These are phyloP conservation scores for Oedothorax gibbosus DNA, from an alignment of 1,140 invertebrate genomes.

Conservation along the genomic window DNA sequence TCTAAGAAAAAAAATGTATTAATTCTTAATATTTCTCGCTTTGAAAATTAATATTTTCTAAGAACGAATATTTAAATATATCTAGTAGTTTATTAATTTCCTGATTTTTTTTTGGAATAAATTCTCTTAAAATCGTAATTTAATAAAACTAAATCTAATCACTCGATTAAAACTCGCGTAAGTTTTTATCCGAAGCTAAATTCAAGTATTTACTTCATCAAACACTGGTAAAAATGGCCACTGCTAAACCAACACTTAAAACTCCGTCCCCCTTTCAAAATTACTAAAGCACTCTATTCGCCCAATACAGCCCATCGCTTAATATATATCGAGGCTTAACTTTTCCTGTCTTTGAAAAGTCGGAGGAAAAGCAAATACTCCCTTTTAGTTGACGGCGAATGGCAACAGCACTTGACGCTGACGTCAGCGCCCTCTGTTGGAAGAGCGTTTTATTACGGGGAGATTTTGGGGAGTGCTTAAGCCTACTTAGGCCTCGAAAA, in stretches of 20 bases:
- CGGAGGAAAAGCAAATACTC: slow-evolving; percentile 20
- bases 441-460: slow-evolving; percentile 45
- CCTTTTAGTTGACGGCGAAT: background rate
- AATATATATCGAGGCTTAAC: slow-evolving; percentile 33
- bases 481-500: slow-evolving; percentile 47
- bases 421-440: slow-evolving; percentile 53
- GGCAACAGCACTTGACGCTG: slow-evolving; percentile 28
- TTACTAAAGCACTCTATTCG: slow-evolving; percentile 3
- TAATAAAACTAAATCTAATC: no score
- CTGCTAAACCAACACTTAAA: slow-evolving; percentile 33
- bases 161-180: no score
- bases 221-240: background rate
- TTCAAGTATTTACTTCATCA: no score
- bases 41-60: no score
- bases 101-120: no score
- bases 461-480: slow-evolving; percentile 54
- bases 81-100: no score
- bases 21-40: no score
- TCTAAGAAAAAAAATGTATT: no score
- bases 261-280: slow-evolving; percentile 12
- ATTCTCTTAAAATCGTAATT: no score
- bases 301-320: background rate
- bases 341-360: slow-evolving; percentile 29
- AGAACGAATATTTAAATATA: no score
- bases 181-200: no score